Base-by-base conservation (phyloP, 2,113 vertebrate genomes). In the Channa maculata region DNA sequence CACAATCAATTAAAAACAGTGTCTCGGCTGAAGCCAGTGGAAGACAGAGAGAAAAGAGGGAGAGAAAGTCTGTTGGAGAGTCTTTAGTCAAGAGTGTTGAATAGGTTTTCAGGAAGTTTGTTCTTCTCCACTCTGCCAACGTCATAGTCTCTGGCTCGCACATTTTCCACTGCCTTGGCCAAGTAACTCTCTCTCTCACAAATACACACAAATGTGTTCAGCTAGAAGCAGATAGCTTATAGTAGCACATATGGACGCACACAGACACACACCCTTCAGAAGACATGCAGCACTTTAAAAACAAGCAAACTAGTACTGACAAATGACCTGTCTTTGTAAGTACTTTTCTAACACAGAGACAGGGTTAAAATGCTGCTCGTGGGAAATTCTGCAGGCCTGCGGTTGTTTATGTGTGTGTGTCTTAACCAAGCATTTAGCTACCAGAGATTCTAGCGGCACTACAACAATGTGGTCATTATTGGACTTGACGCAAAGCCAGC, bases 141-240 rank as follows among this genome's bases (percentile, higher is more conserved):
- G 86, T 89, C 87, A 87, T 77, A 68, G 60, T 81, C 67, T 80
- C 86, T 91, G 87, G 87, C 86, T 80, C 43, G 12, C 49, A 82
- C 67, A 68, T 89, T 91, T 91, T 91, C 89, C 89, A 91, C 82
- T 77, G 77, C 65, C 70, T 73, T 4, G 46, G 87, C 89, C 89
- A 87, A 82, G 60, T 48, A 70, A 67, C 70, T 85, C 67, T 70
- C 34, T 34, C 68, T 50, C 72, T 49, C 38, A 48, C 58, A 80
- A 15, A 64, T 58, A 49, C 53, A 71, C 53, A 78, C 61, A 68
- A 14, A 44, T 3, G 7, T 8, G 6, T 12, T 60, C n/a, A 80
- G 3, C 34, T 39, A 53, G 46, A 7, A 49, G 15, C 48, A 60
- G 39, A 65, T 37, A 49, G 9, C 70, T 69, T 10, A 38, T 68